A percentile compares a stretch with the other conserved stretches of the same genome.
These are phyloP conservation scores for Neodontobutis hainanensis DNA, from an alignment of 2,113 vertebrate species.

Conservation along the genomic window DNA sequence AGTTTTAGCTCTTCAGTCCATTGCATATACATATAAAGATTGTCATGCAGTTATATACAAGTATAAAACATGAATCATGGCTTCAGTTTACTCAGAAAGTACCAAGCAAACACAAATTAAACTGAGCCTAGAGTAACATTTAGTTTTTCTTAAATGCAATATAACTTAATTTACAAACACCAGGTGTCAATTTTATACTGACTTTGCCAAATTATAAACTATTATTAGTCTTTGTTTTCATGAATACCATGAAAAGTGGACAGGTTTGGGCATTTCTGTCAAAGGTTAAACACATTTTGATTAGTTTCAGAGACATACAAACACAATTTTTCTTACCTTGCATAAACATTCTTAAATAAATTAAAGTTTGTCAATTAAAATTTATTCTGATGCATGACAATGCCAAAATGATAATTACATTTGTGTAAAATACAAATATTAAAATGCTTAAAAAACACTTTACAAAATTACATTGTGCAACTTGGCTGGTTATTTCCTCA, in stretches of 20 bases:
- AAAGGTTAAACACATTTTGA: not conserved
- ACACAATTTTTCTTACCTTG: no score
- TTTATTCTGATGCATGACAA: not conserved
- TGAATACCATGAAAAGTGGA: conserved; percentile 1
- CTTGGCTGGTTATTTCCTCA: conserved; percentile 21
- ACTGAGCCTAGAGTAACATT: not conserved
- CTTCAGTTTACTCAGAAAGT: conserved; percentile 1
- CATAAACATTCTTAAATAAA: conserved; percentile 2
- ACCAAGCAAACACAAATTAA: not conserved
- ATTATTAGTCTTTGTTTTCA: not conserved
- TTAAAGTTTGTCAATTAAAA: not conserved
- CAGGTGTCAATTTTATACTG: not conserved
- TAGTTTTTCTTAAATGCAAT: not conserved
- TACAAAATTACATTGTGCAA: conserved; percentile 5
- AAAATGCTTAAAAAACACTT: conserved; percentile 19
- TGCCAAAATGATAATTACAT: conserved; percentile 15
- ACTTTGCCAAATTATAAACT: not conserved
- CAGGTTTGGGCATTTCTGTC: not conserved
- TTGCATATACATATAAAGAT: not conserved
- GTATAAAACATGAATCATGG: conserved; percentile 2
- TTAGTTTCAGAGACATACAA: not conserved
- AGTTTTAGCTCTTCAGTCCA: conserved; percentile 3
- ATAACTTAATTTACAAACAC: not conserved
- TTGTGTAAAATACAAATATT: conserved; percentile 8
- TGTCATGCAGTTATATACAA: conserved; percentile 3